These are phyloP conservation scores for Dioctria linearis DNA, from an alignment of 2,888 invertebrate species.

Conservation along the genomic window DNA sequence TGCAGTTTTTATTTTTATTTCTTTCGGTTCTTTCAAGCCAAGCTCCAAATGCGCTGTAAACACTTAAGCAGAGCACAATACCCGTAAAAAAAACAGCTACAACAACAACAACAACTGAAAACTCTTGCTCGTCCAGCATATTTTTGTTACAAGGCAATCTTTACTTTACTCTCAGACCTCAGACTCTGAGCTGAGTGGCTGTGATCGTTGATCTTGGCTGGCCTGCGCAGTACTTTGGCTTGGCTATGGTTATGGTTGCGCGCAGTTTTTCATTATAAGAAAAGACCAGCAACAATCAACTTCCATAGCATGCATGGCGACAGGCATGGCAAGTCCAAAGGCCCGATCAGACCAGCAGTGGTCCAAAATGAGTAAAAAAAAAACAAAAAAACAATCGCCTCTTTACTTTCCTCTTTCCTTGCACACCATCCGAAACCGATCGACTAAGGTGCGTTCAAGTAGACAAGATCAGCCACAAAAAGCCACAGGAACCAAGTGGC, in stretches of 20 bases:
- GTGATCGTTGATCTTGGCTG: constrained; percentile 43
- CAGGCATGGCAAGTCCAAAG: not conserved
- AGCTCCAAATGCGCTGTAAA: constrained; percentile 26
- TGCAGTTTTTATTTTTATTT: constrained; percentile 9
- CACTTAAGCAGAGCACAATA: constrained; percentile 47
- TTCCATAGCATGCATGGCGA: not conserved
- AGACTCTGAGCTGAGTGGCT: constrained; percentile 23
- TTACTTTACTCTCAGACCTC: constrained; percentile 5
- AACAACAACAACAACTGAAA: constrained; percentile 8
- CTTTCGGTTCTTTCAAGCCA: constrained; percentile 12
- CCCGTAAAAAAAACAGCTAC: constrained; percentile 14
- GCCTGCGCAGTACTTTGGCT: not conserved
- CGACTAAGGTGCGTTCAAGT: constrained; percentile 45
- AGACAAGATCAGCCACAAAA: constrained; percentile 55
- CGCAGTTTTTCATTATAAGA: constrained; percentile 41
- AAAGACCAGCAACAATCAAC: not conserved
- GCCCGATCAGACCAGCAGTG: constrained; percentile 33
- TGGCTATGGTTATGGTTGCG: not conserved
- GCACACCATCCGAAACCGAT: not conserved
- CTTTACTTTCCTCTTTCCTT: constrained; percentile 24
- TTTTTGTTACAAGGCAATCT: constrained; percentile 39
- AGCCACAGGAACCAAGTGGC: constrained; percentile 32
- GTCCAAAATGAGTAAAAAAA: constrained; percentile 18
- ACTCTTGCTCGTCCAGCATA: constrained; percentile 19
- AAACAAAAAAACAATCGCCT: not conserved